phyloP scores from a whole-genome alignment of 1,140 invertebrate genomes.

The Hycleus cichorii region DNA sequence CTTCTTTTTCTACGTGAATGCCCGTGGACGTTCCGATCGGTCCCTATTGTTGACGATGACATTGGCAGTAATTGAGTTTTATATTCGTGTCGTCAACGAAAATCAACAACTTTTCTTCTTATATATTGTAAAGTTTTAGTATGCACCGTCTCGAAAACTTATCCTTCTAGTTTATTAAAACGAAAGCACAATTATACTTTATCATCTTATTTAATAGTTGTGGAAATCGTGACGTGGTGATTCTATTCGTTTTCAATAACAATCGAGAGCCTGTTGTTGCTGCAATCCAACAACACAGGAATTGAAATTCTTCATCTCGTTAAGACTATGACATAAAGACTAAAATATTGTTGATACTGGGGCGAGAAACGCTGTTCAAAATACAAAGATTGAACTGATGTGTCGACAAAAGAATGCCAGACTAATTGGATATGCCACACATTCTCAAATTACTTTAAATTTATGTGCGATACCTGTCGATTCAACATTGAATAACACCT shows the following conservation, averaged over 20 bases:
- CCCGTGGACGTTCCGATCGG: not conserved
- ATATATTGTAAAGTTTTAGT: too few relatives aligned
- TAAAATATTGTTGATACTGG: conserved; percentile 11
- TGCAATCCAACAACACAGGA: not conserved
- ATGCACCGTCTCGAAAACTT: too few relatives aligned
- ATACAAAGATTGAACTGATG: conserved; percentile 12
- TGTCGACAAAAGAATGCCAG: conserved; percentile 12
- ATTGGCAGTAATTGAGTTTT: conserved; percentile 15
- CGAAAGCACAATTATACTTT: conserved; percentile 10
- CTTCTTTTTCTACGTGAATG: not conserved
- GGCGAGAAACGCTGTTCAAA: conserved; percentile 13
- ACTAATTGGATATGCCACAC: conserved; percentile 14
- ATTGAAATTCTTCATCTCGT: conserved; percentile 10
- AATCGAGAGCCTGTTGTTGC: conserved; percentile 1
- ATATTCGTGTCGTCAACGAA: not conserved
- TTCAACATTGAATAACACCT: too few relatives aligned
- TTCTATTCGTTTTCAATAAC: conserved; percentile 12
- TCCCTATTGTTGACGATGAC: conserved; percentile 12
- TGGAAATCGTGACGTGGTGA: conserved; percentile 18
- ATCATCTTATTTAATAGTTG: conserved; percentile 26
- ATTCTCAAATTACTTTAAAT: conserved; percentile 7
- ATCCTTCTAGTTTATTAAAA: not conserved
- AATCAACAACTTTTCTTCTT: too few relatives aligned
- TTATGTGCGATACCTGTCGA: not conserved
- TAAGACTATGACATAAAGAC: conserved; percentile 16